These are phyloP conservation scores for Hipparchia sbordonii DNA, from an alignment of 2,888 invertebrate species.

Conservation along the genomic window DNA sequence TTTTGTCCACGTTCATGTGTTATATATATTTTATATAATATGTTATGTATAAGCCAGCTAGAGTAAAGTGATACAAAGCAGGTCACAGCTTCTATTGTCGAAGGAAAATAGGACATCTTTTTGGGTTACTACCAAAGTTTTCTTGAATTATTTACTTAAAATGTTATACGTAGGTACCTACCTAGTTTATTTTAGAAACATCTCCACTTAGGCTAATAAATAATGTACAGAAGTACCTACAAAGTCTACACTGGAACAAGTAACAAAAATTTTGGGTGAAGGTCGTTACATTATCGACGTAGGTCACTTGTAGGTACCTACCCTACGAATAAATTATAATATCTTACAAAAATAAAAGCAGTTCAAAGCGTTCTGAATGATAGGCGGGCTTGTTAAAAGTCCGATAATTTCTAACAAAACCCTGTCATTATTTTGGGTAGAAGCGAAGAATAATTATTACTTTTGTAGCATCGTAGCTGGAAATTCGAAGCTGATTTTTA, in stretches of 20 bases:
- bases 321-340: slow-evolving; percentile 7
- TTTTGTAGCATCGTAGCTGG: slow-evolving; percentile 4
- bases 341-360: slow-evolving; percentile 18
- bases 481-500: slow-evolving; percentile 9
- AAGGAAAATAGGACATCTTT: no score
- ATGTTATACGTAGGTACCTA: no score
- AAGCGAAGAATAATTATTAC: slow-evolving; percentile 20
- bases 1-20: no score
- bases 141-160: no score
- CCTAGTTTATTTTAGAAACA: no score
- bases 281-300: slow-evolving; percentile 8
- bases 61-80: no score
- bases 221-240: not conserved
- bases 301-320: not conserved
- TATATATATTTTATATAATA: no score
- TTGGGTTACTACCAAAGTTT: no score
- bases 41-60: no score
- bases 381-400: slow-evolving; percentile 56
- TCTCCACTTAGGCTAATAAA: no score
- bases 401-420: slow-evolving; percentile 43
- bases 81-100: no score
- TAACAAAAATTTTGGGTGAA: slow-evolving; percentile 3
- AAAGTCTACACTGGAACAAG: not conserved
- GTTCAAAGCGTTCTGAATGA: slow-evolving; percentile 12
- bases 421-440: slow-evolving; percentile 23